These are phyloP conservation scores for Limnephilus rhombicus DNA, from an alignment of 2,888 invertebrate species.

Conservation along the genomic window DNA sequence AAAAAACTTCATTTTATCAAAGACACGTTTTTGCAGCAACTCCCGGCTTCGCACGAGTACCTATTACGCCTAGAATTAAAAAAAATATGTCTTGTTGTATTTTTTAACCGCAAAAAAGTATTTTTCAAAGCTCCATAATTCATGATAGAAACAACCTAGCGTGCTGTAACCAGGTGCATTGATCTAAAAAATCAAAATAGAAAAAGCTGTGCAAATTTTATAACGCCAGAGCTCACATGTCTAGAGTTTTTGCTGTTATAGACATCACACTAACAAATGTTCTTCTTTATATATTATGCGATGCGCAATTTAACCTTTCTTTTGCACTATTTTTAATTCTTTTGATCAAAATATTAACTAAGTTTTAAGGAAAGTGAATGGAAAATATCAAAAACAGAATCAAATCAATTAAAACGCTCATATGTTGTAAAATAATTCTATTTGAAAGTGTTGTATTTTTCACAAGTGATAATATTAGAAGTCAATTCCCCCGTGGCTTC, in stretches of 20 bases:
- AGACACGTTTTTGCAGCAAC: not conserved
- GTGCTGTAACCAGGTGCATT: not conserved
- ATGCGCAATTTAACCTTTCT: not conserved
- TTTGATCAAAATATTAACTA: not conserved
- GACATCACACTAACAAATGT: not conserved
- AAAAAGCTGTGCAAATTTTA: not conserved
- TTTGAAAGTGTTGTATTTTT: not conserved
- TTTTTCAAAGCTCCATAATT: not conserved
- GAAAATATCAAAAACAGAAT: not conserved
- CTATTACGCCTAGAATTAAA: not conserved
- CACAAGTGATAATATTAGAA: not conserved
- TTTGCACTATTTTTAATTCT: not conserved
- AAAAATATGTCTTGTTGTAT: not conserved
- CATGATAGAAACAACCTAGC: not conserved
- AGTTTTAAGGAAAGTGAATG: not conserved
- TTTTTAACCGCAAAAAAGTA: not conserved
- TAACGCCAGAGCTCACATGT: not conserved
- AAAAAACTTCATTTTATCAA: not conserved
- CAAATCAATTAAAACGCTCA: not conserved
- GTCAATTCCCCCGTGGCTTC: not conserved
- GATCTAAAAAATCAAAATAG: not conserved
- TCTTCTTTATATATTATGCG: not conserved
- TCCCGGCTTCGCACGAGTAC: not conserved
- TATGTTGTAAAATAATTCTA: not conserved
- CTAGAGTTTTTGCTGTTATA: not conserved